A percentile compares a stretch with the other conserved stretches of the same genome.
These are phyloP conservation scores for Taeniopygia guttata DNA, from an alignment of 2,797 vertebrate species.

Conservation along the genomic window DNA sequence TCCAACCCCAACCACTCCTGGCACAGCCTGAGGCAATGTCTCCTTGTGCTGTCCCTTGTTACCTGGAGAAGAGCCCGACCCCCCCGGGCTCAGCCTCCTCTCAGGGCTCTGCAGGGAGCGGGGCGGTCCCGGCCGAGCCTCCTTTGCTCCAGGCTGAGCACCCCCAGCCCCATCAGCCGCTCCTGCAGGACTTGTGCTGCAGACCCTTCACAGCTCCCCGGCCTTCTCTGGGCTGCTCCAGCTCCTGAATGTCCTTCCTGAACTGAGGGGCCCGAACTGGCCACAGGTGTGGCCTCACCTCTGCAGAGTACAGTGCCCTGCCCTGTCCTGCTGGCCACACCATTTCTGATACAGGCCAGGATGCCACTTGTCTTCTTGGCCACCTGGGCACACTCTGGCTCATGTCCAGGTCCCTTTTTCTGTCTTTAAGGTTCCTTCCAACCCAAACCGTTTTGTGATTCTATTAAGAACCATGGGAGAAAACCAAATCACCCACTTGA, in stretches of 20 bases:
- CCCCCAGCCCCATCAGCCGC: background rate
- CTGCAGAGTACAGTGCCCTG: rapidly evolving
- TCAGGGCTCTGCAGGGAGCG: rapidly evolving
- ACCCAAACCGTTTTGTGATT: background rate
- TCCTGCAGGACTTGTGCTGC: rapidly evolving
- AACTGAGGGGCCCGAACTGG: rapidly evolving
- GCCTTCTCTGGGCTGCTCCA: background rate
- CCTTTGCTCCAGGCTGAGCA: background rate
- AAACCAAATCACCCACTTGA: background rate
- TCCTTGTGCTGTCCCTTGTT: background rate
- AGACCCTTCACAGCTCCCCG: background rate
- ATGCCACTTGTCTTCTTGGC: background rate
- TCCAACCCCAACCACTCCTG: too few relatives aligned
- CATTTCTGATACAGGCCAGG: background rate
- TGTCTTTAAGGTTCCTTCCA: background rate
- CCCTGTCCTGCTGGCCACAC: background rate
- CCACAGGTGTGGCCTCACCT: background rate
- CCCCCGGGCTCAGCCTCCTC: rapidly evolving
- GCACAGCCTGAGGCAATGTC: too few relatives aligned
- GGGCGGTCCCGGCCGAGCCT: rapidly evolving
- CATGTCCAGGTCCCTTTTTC: background rate
- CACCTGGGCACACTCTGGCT: background rate
- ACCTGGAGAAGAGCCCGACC: too few relatives aligned
- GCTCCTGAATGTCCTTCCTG: rapidly evolving
- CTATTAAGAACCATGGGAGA: background rate